Evolutionary conservation across 2,888 invertebrate species (phyloP), one percentile per base, ranked within the genome.

Genomic region (Sicus ferrugineus): DNA sequence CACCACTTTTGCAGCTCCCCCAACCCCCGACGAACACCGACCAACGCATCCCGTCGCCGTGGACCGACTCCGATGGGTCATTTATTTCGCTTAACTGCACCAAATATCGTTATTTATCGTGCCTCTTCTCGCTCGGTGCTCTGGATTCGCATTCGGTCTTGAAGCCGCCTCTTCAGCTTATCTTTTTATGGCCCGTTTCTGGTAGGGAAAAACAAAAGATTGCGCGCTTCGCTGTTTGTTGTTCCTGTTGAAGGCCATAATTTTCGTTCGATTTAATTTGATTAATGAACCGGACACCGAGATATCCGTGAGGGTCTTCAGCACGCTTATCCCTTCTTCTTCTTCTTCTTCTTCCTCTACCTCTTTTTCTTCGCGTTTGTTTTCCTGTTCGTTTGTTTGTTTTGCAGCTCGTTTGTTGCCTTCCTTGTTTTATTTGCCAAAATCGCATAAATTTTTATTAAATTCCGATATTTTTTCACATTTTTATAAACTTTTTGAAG

Each of bases 181-280:
- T 63, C 19, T 6, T 31, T 21, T 59, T 59, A 23, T 38, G 19
- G 19, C 28, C 4, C n/a, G 11, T 48, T 19, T 64, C 52, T 64
- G 21, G 16, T 42, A 46, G 38, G 56, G 5, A 56, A 19, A 23
- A 42, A 46, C 54, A 42, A 56, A 66, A 26, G 42, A 23, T 46
- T 46, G n/a, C 28, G n/a, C 28, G n/a, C 6, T 19, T 56, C 26
- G 58, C 19, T 58, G 56, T 28, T 56, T 56, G 56, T n/a, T 42
- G 38, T 38, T 54, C 48, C 19, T 21, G 30, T 16, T 42, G 56
- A 42, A 56, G 66, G 30, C 42, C 56, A 66, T 66, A 66, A 66
- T 58, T 66, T 66, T 66, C 66, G 56, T 66, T 66, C 66, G 66
- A 66, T 66, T 66, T 66, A 56, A 56, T 66, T 66, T 66, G 66